Evolutionary conservation across 2,113 vertebrate species (phyloP), one percentile per base, ranked within the genome.

Genomic region (Sebastes schlegelii): DNA sequence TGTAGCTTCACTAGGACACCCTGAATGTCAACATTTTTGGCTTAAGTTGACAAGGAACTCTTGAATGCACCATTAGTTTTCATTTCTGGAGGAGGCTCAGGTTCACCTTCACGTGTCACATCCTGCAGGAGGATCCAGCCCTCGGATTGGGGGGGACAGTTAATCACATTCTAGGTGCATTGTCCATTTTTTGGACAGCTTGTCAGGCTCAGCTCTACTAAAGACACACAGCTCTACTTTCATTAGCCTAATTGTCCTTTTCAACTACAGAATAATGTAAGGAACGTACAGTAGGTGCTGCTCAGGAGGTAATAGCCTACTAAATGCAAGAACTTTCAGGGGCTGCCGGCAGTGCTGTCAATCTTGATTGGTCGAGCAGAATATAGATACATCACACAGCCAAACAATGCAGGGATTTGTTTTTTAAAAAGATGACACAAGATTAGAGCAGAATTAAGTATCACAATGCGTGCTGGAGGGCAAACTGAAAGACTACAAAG

Each of bases 361-460:
- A 40, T 54, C 77, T 16, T 70, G 68, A 77, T 82, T 34, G 79
- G 13, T 66, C 61, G 69, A 23, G 51, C 58, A 74, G 49, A 78
- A 43, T 19, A 16, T 16, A 0, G n/a, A 51, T 1, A 69, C 11
- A 14, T 23, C 21, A 34, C 14, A 19, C 61, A 45, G 40, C 21
- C 16, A 16, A 23, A 60, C 17, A 49, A 67, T 46, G 43, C 11
- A 11, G 54, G n/a, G 1, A 16, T 57, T n/a, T n/a, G 40, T 49
- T n/a, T 4, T 4, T 5, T 12, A 13, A 34, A 49, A 62, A 49
- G 11, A 4, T 13, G 16, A 64, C 8, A 21, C 17, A 14, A 51
- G 8, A 51, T 63, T 61, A 62, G 1, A 34, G 21, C 46, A 40
- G 12, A 74, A 61, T 74, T 58, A 49, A 21, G 23, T 2, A 51